Evolutionary conservation across 2,888 invertebrate species (phyloP).

Genomic region (Aspidapion aeneum): DNA sequence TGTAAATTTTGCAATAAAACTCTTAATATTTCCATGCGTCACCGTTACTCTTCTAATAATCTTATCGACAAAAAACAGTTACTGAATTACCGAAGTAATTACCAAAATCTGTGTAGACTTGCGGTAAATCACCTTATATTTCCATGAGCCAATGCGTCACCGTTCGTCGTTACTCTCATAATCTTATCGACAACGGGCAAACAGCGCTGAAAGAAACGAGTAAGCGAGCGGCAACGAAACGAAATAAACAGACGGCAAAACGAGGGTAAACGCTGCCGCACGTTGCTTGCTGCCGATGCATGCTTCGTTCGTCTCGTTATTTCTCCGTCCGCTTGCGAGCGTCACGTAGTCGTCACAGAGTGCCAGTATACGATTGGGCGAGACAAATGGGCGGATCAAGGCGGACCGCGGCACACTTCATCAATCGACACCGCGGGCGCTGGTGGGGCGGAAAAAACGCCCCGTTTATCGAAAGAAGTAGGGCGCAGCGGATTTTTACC

Average conservation of each 20-base stretch:
- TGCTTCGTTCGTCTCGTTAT: too few relatives aligned
- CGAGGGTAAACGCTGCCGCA: neutral
- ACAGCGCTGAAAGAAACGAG: neutral
- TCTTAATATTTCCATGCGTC: too few relatives aligned
- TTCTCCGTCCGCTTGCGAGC: too few relatives aligned
- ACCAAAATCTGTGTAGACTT: too few relatives aligned
- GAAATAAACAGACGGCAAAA: neutral
- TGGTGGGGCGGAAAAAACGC: conserved; percentile 43
- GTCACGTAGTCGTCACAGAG: conserved; percentile 32
- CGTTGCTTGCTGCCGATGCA: too few relatives aligned
- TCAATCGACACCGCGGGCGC: conserved; percentile 43
- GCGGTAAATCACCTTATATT: too few relatives aligned
- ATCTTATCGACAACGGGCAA: neutral
- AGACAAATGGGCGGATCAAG: conserved; percentile 50
- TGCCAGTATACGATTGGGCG: conserved; percentile 47
- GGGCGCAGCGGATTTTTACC: conserved; percentile 49
- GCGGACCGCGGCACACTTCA: conserved; percentile 42
- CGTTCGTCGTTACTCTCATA: neutral
- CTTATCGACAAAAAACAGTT: too few relatives aligned
- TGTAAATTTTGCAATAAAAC: too few relatives aligned
- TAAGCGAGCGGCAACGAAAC: neutral
- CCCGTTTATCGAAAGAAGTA: conserved; percentile 42
- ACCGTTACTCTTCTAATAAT: too few relatives aligned
- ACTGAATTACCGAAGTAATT: too few relatives aligned
- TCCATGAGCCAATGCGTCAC: too few relatives aligned